Evolutionary conservation across 1,140 invertebrate genomes (phyloP).

Genomic region (Bombus consobrinus): DNA sequence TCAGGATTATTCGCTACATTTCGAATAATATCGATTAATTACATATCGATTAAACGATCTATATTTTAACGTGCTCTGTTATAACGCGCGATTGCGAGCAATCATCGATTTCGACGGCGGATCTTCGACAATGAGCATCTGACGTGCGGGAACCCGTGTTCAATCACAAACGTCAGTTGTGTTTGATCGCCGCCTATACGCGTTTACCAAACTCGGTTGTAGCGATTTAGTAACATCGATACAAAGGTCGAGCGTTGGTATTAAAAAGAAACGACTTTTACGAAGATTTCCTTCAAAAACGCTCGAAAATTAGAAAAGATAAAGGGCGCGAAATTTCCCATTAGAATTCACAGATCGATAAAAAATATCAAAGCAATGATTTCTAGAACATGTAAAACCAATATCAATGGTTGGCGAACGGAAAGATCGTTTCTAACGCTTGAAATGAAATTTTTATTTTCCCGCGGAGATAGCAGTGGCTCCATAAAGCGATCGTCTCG

Average conservation of each 20-base stretch:
- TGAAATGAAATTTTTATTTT: background rate
- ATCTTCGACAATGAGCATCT: constrained; percentile 3
- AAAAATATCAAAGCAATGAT: background rate
- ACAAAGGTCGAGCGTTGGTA: background rate
- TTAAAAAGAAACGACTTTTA: background rate
- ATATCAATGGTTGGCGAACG: too few species aligned
- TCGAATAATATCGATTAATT: background rate
- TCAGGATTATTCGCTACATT: background rate
- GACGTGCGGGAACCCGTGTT: background rate
- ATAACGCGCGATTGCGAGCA: background rate
- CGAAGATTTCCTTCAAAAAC: background rate
- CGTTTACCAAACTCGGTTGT: background rate
- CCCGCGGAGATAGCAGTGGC: background rate
- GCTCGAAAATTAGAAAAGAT: background rate
- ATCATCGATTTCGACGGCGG: background rate
- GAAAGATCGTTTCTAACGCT: background rate
- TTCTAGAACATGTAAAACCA: background rate
- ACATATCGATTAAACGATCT: background rate
- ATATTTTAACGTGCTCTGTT: background rate
- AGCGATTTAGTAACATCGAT: background rate
- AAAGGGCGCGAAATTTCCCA: too few species aligned
- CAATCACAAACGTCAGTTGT: background rate
- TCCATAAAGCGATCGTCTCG: background rate
- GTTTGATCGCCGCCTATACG: background rate
- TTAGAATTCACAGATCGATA: background rate